These are phyloP conservation scores for cattle (Bos taurus) DNA, from an alignment of 2,113 vertebrate species.

Conservation along the genomic window ARS-UCD2.0 NC_037335.1:2238001-2238500, in stretches of 20 bases:
- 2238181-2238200: background rate
- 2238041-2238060: background rate
- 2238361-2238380: background rate
- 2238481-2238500: background rate
- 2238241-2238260: background rate
- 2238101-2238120: background rate
- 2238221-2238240: background rate
- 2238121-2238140: conserved; percentile 27
- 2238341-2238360: background rate
- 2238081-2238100: background rate
- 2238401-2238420: background rate
- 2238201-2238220: background rate
- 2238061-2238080: background rate
- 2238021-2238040: conserved; percentile 7
- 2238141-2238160: background rate
- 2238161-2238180: background rate
- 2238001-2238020: background rate
- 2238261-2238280: background rate
- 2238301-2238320: background rate
- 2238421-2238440: background rate
- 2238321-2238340: background rate
- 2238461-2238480: background rate
- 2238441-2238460: background rate
- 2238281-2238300: background rate
- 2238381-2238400: background rate